Evolutionary conservation across 2,113 vertebrate species (phyloP).

Genomic region (Nansenia antarctica): DNA sequence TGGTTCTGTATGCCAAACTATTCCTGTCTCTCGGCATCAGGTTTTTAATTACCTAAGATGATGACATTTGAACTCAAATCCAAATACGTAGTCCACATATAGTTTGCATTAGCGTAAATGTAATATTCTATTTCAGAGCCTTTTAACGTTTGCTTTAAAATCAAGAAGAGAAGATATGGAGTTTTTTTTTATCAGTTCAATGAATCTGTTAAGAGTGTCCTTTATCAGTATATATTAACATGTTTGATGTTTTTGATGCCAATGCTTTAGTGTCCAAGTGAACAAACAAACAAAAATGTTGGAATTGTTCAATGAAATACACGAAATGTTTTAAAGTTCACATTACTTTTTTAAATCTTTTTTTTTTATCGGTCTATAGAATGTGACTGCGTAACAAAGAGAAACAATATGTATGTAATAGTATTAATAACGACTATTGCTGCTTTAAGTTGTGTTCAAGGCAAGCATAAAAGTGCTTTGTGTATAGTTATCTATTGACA

Average conservation of each 20-base stretch:
- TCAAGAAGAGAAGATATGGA: too few species aligned
- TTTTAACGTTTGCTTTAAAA: too few species aligned
- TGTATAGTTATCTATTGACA: conserved; percentile 51
- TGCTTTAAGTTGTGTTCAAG: conserved; percentile 35
- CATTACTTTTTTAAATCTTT: background rate
- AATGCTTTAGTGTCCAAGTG: background rate
- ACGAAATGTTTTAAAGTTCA: background rate
- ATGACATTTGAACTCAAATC: too few species aligned
- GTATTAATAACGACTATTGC: background rate
- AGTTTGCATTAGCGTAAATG: background rate
- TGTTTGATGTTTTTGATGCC: background rate
- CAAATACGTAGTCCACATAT: too few species aligned
- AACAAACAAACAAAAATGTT: background rate
- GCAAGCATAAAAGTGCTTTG: conserved; percentile 51
- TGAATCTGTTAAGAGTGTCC: too few species aligned
- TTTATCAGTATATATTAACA: background rate
- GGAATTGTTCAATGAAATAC: conserved; percentile 3
- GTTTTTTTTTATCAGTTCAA: too few species aligned
- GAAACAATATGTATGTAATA: background rate
- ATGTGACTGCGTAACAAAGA: background rate
- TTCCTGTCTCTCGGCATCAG: background rate
- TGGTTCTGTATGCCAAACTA: background rate
- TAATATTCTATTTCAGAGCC: background rate
- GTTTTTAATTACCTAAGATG: background rate
- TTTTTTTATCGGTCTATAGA: conserved; percentile 7